Evolutionary conservation across 2,888 invertebrate genomes (phyloP).

Genomic region (Ochropleura leucogaster): DNA sequence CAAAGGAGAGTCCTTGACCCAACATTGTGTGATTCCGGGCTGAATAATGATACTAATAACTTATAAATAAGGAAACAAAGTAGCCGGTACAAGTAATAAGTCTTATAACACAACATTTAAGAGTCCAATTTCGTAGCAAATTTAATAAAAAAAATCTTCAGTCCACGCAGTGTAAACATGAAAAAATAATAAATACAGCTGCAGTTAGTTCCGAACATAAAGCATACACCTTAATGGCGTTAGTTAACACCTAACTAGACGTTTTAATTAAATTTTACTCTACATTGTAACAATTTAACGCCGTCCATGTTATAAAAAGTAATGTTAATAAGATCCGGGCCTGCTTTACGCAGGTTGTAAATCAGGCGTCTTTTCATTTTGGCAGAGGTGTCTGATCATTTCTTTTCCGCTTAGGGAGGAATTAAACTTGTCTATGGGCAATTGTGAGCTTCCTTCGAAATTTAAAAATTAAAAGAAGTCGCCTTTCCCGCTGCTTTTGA

Average conservation of each 20-base stretch:
- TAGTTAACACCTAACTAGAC: slow-evolving; percentile 86
- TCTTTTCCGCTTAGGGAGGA: slow-evolving; percentile 82
- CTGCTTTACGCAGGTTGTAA: slow-evolving; percentile 86
- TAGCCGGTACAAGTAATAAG: neutral
- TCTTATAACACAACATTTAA: slow-evolving; percentile 1
- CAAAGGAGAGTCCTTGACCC: too few relatives aligned
- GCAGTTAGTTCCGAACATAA: slow-evolving; percentile 71
- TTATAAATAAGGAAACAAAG: neutral
- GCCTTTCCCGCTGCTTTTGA: slow-evolving; percentile 24
- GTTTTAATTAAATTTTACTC: slow-evolving; percentile 89
- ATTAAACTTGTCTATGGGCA: slow-evolving; percentile 86
- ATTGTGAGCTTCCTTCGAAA: slow-evolving; percentile 75
- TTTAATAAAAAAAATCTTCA: slow-evolving; percentile 9
- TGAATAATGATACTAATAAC: too few relatives aligned
- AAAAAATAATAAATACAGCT: slow-evolving; percentile 55
- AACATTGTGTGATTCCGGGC: too few relatives aligned
- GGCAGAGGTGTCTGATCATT: slow-evolving; percentile 87
- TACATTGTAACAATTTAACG: slow-evolving; percentile 88
- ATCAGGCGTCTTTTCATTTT: slow-evolving; percentile 88
- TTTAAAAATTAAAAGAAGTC: slow-evolving; percentile 74
- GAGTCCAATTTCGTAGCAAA: neutral
- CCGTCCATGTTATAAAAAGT: slow-evolving; percentile 88
- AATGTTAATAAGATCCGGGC: slow-evolving; percentile 88
- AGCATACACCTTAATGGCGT: slow-evolving; percentile 80
- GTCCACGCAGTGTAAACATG: slow-evolving; percentile 53